Percentiles rank a stretch among this genome's conserved stretches.
Conservation (phyloP, 2,797 vertebrate genomes). For the Poecilia velifera region DNA sequence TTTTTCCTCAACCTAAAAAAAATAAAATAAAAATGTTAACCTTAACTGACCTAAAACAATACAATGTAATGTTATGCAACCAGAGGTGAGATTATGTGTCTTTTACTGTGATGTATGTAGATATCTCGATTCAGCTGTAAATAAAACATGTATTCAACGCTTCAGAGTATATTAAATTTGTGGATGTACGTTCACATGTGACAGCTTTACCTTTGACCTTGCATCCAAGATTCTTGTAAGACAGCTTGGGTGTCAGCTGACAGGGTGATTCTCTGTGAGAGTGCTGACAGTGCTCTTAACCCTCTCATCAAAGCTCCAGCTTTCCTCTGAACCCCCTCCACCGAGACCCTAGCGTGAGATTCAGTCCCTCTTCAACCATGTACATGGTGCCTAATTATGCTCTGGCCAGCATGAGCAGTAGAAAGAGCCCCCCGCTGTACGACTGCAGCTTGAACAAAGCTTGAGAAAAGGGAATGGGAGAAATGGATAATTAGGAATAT, state of each 20-base stretch:
- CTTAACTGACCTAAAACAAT: not conserved
- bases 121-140: not conserved
- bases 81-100: not conserved
- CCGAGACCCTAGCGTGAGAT: conserved; percentile 55
- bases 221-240: conserved; percentile 12
- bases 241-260: conserved; percentile 54
- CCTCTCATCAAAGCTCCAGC: conserved; percentile 66
- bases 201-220: not conserved
- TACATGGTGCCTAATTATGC: conserved; percentile 69
- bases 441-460: conserved; percentile 52
- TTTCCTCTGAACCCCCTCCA: conserved; percentile 59
- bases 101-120: not conserved
- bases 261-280: conserved; percentile 54
- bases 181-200: not conserved
- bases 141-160: not conserved
- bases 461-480: conserved; percentile 38
- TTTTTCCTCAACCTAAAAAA: not conserved
- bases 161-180: not conserved
- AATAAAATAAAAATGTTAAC: not conserved
- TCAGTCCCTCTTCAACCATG: conserved; percentile 58
- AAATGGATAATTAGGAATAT: conserved; percentile 75
- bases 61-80: not conserved
- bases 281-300: conserved; percentile 70
- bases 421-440: conserved; percentile 37
- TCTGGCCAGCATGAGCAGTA: conserved; percentile 51